Evolutionary conservation across 2,113 vertebrate genomes (phyloP), one percentile per base, ranked within the genome.

Genomic region (Zapus hudsonius): DNA sequence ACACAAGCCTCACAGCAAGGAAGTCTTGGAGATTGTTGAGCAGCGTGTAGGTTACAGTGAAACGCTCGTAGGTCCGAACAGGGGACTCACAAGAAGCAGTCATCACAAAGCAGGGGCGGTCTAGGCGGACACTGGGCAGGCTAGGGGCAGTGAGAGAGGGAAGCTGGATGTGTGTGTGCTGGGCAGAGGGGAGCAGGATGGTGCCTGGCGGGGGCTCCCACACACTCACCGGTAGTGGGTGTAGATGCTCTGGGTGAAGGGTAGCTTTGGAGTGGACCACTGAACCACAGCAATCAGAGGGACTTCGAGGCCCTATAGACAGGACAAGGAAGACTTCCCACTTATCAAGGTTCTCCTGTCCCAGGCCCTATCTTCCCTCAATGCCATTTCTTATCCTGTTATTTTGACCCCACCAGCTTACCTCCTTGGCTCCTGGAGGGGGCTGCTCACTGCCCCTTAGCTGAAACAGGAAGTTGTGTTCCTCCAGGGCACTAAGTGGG

Each of bases 21-120:
- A 99, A 99, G 97, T 99, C 99, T 98, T 99, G 99, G 92, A 99
- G 98, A 87, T 99, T 99, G 96, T 99, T 99, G 88, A 99, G 98
- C 70, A 99, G 98, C 0, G 99, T 99, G 86, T 99, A 99, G 91
- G 98, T 98, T 90, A 99, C 99, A 0, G 98, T 98, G 97, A 99
- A 99, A 91, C 98, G 98, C 75, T 98, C 98, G 3, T 98, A 98
- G 63, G 98, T 97, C 23, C 44, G 94, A 82, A 99, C 99, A 0
- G 98, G 97, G 6, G 99, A 99, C 85, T 99, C 98, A n/a, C 99
- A 99, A 87, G 98, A 98, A 2, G 99, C 99, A 0, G 98, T 99
- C 99, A 99, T 99, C 85, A 99, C 98, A 38, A 99, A 99, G 20
- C 98, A 98, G 0, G 99, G 99, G 19, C 97, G 98, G 96, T 99